Evolutionary conservation across 2,113 vertebrate genomes (phyloP).

Genomic region (Acinonyx jubatus): DNA sequence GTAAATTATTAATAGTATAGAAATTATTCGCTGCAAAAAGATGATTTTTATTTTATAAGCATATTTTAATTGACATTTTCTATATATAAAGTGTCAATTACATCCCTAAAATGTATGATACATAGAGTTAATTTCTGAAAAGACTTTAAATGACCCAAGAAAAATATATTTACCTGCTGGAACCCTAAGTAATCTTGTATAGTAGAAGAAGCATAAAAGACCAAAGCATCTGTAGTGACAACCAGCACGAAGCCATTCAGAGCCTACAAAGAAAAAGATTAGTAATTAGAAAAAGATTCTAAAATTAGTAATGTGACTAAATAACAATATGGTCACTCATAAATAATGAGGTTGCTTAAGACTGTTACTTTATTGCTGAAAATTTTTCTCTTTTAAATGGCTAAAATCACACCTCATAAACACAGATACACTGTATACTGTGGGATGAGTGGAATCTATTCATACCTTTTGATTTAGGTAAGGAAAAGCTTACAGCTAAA

Average conservation of each 20-base stretch:
- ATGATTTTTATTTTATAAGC: background rate
- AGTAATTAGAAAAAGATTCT: constrained; percentile 36
- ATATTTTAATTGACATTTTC: background rate
- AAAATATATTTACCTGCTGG: constrained; percentile 86
- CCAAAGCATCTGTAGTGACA: constrained; percentile 88
- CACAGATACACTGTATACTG: background rate
- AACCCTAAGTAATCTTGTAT: constrained; percentile 92
- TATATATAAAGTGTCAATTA: background rate
- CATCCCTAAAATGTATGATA: background rate
- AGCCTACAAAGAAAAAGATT: constrained; percentile 82
- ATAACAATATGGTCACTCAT: background rate
- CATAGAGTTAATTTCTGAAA: background rate
- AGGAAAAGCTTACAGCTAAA: background rate
- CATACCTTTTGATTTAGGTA: background rate
- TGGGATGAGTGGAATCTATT: background rate
- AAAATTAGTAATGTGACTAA: constrained; percentile 11
- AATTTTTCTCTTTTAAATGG: background rate
- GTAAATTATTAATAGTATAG: background rate
- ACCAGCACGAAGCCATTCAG: constrained; percentile 92
- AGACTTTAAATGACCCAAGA: background rate
- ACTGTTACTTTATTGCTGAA: background rate
- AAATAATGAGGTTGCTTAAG: background rate
- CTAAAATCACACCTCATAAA: background rate
- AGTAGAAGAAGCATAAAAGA: constrained; percentile 90
- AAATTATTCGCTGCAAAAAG: background rate